Evolutionary conservation across 2,888 invertebrate species (phyloP).

Genomic region (Clepsis dumicolana): DNA sequence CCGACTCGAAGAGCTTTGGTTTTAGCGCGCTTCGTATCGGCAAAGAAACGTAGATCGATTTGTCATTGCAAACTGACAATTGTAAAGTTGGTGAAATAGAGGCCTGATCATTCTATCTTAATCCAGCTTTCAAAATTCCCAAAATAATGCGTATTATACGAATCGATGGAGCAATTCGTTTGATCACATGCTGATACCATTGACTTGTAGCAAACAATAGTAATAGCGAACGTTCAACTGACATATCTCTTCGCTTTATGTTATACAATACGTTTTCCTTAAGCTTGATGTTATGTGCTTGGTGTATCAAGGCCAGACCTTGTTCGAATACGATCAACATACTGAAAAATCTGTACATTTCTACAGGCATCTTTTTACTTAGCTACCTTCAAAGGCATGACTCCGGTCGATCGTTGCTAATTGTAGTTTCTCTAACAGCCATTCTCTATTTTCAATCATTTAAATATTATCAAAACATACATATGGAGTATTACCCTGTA

Average conservation of each 20-base stretch:
- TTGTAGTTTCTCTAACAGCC: too few relatives aligned
- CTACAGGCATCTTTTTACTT: neutral
- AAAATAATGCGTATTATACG: neutral
- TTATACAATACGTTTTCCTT: constrained; percentile 10
- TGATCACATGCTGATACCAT: neutral
- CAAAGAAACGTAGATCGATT: too few relatives aligned
- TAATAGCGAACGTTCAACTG: neutral
- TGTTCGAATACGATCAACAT: neutral
- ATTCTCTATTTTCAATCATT: too few relatives aligned
- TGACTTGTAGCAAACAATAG: neutral
- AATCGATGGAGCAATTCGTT: neutral
- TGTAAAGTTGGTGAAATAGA: too few relatives aligned
- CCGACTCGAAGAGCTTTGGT: too few relatives aligned
- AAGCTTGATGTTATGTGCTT: neutral
- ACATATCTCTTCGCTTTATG: neutral
- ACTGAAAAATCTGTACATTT: neutral
- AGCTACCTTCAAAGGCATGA: neutral
- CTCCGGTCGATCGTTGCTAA: too few relatives aligned
- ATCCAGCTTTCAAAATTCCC: neutral
- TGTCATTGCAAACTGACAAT: too few relatives aligned
- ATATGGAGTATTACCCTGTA: too few relatives aligned
- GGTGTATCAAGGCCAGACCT: neutral
- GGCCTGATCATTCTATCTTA: too few relatives aligned
- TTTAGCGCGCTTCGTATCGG: too few relatives aligned
- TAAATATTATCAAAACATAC: too few relatives aligned